Evolutionary conservation across 2,797 vertebrate genomes (phyloP), one percentile per base, ranked within the genome.

Genomic region (Novumbra hubbsi): DNA sequence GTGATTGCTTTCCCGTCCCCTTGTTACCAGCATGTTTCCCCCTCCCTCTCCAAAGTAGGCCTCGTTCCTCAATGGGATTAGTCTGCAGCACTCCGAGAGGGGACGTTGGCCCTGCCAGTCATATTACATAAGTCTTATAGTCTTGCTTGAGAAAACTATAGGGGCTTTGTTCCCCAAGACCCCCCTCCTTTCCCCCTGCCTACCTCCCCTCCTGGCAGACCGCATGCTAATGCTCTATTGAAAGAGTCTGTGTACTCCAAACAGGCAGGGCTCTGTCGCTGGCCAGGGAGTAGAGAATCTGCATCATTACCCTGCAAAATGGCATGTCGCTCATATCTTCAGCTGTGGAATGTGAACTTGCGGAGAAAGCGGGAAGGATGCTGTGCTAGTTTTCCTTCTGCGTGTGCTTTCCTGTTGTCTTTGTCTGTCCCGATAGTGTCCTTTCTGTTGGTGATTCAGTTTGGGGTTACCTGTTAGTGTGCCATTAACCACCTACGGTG

Each of bases 91-190:
- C 69, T 68, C 82, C 88, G 84, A 89, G 86, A 84, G 85, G 91
- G 90, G 86, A 91, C 91, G 88, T 87, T 83, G 90, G 88, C 84
- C 87, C 89, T 92, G 92, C 90, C 91, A 93, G 92, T 94, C 90
- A 91, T 88, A 91, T 94, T 94, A 93, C 93, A 94, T 94, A 94
- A 94, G 88, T 90, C 85, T 88, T 91, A 79, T 83, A 81, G 85
- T 90, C 89, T 73, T 89, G 88, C 91, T 90, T 84, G 89, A 94
- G 89, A 90, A 90, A 78, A 94, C 93, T 93, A 92, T 93, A 92
- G 92, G 86, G 81, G 91, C 93, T 94, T 94, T 94, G 93, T 94
- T 93, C 90, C 84, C 86, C 83, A 11, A 50, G 32, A 60, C 70
- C 69, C 28, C 19, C 4, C 50, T 30, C 52, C 48, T 14, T 0